Conservation (phyloP, 2,113 vertebrate species). For the Erythrolamprus reginae region DNA sequence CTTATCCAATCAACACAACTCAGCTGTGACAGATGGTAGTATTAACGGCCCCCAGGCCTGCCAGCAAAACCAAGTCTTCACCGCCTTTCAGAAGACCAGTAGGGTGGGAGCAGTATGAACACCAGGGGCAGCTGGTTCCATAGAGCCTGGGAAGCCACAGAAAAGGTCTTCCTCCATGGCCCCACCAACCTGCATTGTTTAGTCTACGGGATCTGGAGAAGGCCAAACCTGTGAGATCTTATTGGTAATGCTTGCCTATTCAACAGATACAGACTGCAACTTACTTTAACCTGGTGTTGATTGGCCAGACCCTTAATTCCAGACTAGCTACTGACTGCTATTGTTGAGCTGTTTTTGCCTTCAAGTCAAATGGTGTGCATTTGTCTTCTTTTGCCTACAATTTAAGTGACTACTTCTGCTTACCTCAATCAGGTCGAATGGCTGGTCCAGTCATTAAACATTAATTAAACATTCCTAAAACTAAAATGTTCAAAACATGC, state of each 20-base stretch:
- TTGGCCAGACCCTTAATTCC: not conserved
- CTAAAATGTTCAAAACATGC: not conserved
- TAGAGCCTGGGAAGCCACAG: too few species aligned
- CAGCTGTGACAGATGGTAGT: too few species aligned
- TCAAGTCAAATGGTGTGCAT: not conserved
- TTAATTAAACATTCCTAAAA: not conserved
- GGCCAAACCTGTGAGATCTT: too few species aligned
- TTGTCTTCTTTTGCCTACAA: not conserved
- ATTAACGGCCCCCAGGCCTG: too few species aligned
- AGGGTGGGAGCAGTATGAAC: too few species aligned
- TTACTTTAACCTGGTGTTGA: not conserved
- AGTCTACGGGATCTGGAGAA: too few species aligned
- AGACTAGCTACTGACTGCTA: not conserved
- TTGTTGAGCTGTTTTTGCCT: not conserved
- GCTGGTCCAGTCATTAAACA: not conserved
- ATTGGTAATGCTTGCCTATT: not conserved
- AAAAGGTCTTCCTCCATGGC: too few species aligned
- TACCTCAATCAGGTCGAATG: not conserved
- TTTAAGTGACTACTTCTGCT: not conserved
- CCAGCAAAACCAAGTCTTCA: too few species aligned
- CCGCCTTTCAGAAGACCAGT: too few species aligned
- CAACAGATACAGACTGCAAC: not conserved
- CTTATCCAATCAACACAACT: too few species aligned
- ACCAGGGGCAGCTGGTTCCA: too few species aligned
- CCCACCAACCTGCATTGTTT: too few species aligned